Evolutionary conservation across 2,888 invertebrate genomes (phyloP), one percentile per base, ranked within the genome.

Genomic region (Clostera curtula): DNA sequence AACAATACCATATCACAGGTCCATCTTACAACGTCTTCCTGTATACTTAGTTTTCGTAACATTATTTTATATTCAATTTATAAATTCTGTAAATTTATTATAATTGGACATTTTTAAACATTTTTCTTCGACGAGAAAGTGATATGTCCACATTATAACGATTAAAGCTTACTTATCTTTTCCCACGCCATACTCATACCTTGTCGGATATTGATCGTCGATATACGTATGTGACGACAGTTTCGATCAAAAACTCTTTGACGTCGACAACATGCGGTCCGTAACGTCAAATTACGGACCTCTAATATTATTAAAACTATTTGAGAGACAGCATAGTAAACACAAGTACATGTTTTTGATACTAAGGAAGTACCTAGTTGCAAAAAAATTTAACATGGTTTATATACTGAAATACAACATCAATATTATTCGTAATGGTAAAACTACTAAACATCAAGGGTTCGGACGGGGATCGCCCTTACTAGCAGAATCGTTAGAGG

Each of bases 1-100:
- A 65, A 64, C 56, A 68, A 64, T 65, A 69, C 57, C 64, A 67
- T 71, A 74, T 71, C 70, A 74, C 69, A 74, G 74, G 62, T 63
- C 65, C 62, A 58, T 53, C 54, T 60, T 58, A 65, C 64, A 67
- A 58, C 61, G 55, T 40, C 45, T 52, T 51, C 60, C 61, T 68
- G 61, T 49, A 49, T 55, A 56, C 49, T 50, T 52, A 48, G 56
- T 42, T 55, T 58, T 60, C 56, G 49, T 60, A 60, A 63, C 53
- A 56, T 55, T 52, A 49, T 43, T 49, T 41, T 46, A 46, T 44
- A 34, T 46, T 40, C 41, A 47, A 40, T 43, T 54, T 43, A 48
- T 53, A 52, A 47, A 39, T 31, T 46, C 44, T 48, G 39, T 40
- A 40, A 48, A 40, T 43, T 56, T 49, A 52, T 46, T 57, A 58